A percentile compares a stretch with the other conserved stretches of the same genome.
These are phyloP conservation scores for Halcyon malimbica DNA, from an alignment of 2,113 vertebrate species.

Conservation along the genomic window DNA sequence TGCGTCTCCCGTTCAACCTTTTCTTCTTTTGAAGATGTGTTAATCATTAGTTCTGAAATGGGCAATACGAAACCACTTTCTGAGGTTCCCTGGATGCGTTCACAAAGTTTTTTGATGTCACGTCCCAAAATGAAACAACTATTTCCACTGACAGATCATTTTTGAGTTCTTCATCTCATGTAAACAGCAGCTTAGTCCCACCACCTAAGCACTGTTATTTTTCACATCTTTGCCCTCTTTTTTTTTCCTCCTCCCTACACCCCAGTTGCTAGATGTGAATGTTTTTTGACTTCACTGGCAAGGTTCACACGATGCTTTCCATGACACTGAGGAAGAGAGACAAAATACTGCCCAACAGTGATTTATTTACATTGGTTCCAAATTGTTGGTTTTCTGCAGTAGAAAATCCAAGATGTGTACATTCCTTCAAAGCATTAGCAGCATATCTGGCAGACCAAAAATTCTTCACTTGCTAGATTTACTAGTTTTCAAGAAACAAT, in stretches of 20 bases:
- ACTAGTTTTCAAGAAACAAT: background rate
- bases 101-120: background rate
- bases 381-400: background rate
- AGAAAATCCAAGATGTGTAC: background rate
- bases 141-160: background rate
- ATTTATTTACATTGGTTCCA: background rate
- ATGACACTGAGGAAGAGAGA: background rate
- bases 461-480: background rate
- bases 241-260: background rate
- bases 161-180: background rate
- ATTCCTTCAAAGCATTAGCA: background rate
- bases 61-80: background rate
- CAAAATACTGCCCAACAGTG: background rate
- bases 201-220: background rate
- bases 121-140: background rate
- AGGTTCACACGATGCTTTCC: background rate
- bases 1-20: background rate
- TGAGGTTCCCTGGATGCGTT: background rate
- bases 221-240: background rate
- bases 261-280: background rate
- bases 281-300: background rate
- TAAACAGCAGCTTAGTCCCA: background rate
- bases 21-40: background rate
- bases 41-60: background rate
- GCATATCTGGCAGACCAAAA: background rate